Base-by-base conservation (phyloP, 2,888 invertebrate genomes). In the Marasmarcha lunaedactyla region DNA sequence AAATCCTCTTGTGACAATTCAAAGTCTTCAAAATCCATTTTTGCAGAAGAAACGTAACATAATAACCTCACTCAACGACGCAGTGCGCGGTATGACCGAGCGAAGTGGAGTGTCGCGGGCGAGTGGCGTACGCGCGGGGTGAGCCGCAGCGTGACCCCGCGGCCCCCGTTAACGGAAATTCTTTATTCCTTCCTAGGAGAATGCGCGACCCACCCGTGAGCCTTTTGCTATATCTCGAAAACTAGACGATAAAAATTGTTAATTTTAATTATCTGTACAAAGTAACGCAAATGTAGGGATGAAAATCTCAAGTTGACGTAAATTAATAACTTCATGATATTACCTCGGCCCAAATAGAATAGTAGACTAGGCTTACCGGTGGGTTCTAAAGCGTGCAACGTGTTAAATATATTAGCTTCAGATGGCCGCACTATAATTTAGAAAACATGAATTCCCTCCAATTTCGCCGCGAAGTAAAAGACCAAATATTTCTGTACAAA, bases 261-360 rank as follows among this genome's bases (percentile, higher is more conserved):
- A 36, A 37, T 42, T 40, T 44, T 44, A 15, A 44, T 42, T 44
- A 7, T 30, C 30, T 30, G 10, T n/a, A 30, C 30, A 30, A 30
- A 30, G 4, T 42, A 40, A 13, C 13, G 12, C 41, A 44, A 40
- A 45, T 40, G 11, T 40, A 37, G 39, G 40, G 14, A 44, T 44
- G 14, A 42, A 44, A 44, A 44, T 42, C 38, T 40, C 33, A 42
- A 42, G 45, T 42, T 42, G 38, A 38, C 35, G 27, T 41, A 44
- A 42, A 41, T 42, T 33, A 40, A 35, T 33, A 30, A 43, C 36
- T 36, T 27, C 40, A 15, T 43, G 38, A 41, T 43, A 41, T 40
- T 38, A 34, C 15, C 33, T 42, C 33, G 36, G 42, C 42, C 27
- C 36, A 33, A 38, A 42, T 36, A 36, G 36, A 38, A 30, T 7